A percentile compares a stretch with the other conserved stretches of the same genome.
Conservation (phyloP, 2,888 invertebrate species). For the Hoplodrina blanda region DNA sequence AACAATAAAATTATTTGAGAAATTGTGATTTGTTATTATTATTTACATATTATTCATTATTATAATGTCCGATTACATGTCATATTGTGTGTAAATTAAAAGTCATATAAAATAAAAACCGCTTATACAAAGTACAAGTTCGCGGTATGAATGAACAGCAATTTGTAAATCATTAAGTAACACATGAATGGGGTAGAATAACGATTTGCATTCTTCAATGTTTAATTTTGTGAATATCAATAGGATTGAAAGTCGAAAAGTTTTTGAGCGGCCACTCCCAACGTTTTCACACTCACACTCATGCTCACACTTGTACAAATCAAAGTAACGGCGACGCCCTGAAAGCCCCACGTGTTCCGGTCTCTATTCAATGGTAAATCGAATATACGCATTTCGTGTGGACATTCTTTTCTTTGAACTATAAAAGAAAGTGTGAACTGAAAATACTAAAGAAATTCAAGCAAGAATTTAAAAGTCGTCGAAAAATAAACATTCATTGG, state of each 20-base stretch:
- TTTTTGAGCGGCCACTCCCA: conserved; percentile 47
- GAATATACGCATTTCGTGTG: conserved; percentile 39
- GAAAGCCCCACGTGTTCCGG: conserved; percentile 45
- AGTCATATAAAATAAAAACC: conserved; percentile 28
- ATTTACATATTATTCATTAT: too few species aligned
- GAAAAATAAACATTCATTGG: conserved; percentile 24
- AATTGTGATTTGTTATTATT: too few species aligned
- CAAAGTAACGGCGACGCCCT: conserved; percentile 50
- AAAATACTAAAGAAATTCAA: conserved; percentile 4
- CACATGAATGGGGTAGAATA: conserved; percentile 49
- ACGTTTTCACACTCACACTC: conserved; percentile 9
- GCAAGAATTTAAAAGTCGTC: neutral
- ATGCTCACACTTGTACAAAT: conserved; percentile 38
- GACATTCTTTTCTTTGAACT: conserved; percentile 15
- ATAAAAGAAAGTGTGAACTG: conserved; percentile 21
- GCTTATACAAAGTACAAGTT: conserved; percentile 24
- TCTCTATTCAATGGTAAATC: conserved; percentile 39
- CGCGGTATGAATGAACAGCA: conserved; percentile 54
- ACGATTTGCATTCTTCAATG: conserved; percentile 36
- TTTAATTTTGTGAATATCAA: conserved; percentile 25
- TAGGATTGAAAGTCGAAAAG: conserved; percentile 9
- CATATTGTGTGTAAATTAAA: too few species aligned
- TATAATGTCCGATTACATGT: too few species aligned
- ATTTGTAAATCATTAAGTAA: conserved; percentile 53
- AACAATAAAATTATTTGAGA: too few species aligned